Base-by-base conservation (phyloP, 1,140 invertebrate genomes). In the Pseudomyrmex cubaensis region DNA sequence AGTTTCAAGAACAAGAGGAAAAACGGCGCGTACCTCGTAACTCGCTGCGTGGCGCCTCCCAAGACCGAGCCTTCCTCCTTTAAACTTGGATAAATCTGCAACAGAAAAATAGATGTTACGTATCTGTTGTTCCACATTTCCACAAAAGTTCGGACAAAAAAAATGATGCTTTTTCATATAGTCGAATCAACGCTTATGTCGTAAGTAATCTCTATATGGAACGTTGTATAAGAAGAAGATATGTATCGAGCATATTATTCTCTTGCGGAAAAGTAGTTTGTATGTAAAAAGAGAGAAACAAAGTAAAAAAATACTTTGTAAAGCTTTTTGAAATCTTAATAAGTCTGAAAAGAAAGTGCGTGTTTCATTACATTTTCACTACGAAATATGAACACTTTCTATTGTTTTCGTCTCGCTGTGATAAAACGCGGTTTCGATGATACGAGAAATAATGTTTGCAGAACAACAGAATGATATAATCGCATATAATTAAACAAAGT, bases 1-100 rank as follows among this genome's bases (percentile, higher is more conserved):
- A 9, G 20, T 20, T 62, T 46, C 17, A 17, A 59, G 12, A 84
- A 61, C 35, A 62, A 54, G 1, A 10, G 52, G 17, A 57, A 46
- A 77, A 13, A 12, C 50, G 0, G 5, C 63, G 50, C 83, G 67
- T 90, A 94, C 93, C 93, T 94, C 46, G 93, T 94, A 74, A 94
- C 93, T 90, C 93, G 88, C 66, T 94, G 93, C 59, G 93, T 94
- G 13, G 93, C 93, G 56, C 93, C 91, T 67, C 92, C 93, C 57
- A 94, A 90, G 8, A 94, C 92, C 9, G 93, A 94, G 20, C 93
- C 91, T 9, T 94, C 93, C 73, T 94, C 93, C 83, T 94, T 94
- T 73, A 94, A 74, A 17, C 90, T 70, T 5, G 93, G 93, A 84
- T 94, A 94, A 72, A 94, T 93, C 93, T 94, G 92, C 64, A 92